Percentiles rank a stretch among this genome's conserved stretches.
Conservation (phyloP, 2,888 invertebrate species). For the Hirudinaria manillensis region DNA sequence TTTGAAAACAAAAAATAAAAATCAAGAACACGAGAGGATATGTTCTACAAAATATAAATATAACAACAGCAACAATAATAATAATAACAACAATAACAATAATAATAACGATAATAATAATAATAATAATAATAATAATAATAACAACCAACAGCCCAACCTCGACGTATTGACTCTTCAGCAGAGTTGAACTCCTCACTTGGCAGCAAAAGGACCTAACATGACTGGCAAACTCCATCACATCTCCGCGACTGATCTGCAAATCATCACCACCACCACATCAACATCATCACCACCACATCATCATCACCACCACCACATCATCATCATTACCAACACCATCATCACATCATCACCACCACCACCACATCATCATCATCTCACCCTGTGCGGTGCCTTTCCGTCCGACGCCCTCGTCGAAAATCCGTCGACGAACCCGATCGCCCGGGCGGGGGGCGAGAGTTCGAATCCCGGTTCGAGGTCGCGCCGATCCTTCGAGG, state of each 20-base stretch:
- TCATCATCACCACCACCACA: not conserved
- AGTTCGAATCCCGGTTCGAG: not conserved
- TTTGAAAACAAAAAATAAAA: no score
- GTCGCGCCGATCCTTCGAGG: no score
- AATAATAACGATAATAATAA: no score
- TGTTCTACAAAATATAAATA: no score
- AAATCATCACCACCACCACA: not conserved
- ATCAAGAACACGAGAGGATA: no score
- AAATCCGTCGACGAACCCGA: not conserved
- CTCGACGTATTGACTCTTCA: no score
- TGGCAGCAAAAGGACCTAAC: not conserved
- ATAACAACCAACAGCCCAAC: conserved; percentile 5
- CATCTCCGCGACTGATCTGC: not conserved
- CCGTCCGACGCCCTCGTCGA: not conserved
- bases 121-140: not conserved
- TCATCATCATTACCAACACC: not conserved
- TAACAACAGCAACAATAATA: no score
- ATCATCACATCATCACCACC: not conserved
- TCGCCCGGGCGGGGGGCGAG: not conserved
- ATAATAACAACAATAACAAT: no score
- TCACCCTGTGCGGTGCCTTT: not conserved
- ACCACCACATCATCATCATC: not conserved
- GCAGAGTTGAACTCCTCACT: not conserved
- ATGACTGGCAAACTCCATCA: not conserved
- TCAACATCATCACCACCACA: not conserved